A percentile compares a stretch with the other conserved stretches of the same genome.
These are phyloP conservation scores for Ennomos erosarius DNA, from an alignment of 2,888 invertebrate species.

Conservation along the genomic window DNA sequence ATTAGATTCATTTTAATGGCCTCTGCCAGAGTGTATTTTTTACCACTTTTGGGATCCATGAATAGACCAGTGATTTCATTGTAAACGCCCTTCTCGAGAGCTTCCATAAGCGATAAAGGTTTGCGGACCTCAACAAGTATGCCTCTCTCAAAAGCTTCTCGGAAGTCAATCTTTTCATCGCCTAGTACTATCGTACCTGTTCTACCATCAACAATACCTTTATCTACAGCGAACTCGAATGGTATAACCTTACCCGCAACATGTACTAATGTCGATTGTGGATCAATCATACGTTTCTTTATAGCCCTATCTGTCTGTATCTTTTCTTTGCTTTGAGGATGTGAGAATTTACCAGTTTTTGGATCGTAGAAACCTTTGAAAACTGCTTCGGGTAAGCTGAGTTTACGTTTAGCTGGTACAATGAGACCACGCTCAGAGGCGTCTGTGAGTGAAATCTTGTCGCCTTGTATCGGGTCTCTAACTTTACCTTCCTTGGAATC, in stretches of 20 bases:
- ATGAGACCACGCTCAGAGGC: slow-evolving; percentile 93
- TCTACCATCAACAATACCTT: slow-evolving; percentile 90
- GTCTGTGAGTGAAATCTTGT: slow-evolving; percentile 91
- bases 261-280: slow-evolving; percentile 93
- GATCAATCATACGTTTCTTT: slow-evolving; percentile 93
- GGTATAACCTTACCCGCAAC: slow-evolving; percentile 92
- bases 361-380: slow-evolving; percentile 96
- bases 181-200: slow-evolving; percentile 88
- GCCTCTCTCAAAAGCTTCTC: slow-evolving; percentile 94
- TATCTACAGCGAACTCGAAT: slow-evolving; percentile 92
- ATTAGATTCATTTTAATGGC: slow-evolving; percentile 93
- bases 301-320: slow-evolving; percentile 93
- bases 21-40: slow-evolving; percentile 91
- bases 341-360: slow-evolving; percentile 92
- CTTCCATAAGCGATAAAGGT: slow-evolving; percentile 93
- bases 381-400: slow-evolving; percentile 95
- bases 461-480: slow-evolving; percentile 90
- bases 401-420: slow-evolving; percentile 92
- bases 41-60: slow-evolving; percentile 92
- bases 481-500: slow-evolving; percentile 93
- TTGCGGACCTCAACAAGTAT: slow-evolving; percentile 92
- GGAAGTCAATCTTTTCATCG: slow-evolving; percentile 89
- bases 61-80: slow-evolving; percentile 92
- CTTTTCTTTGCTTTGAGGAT: slow-evolving; percentile 91
- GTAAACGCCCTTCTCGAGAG: slow-evolving; percentile 92